Evolutionary conservation across 2,797 vertebrate species (phyloP).

Genomic region (Sylvilagus floridanus): DNA sequence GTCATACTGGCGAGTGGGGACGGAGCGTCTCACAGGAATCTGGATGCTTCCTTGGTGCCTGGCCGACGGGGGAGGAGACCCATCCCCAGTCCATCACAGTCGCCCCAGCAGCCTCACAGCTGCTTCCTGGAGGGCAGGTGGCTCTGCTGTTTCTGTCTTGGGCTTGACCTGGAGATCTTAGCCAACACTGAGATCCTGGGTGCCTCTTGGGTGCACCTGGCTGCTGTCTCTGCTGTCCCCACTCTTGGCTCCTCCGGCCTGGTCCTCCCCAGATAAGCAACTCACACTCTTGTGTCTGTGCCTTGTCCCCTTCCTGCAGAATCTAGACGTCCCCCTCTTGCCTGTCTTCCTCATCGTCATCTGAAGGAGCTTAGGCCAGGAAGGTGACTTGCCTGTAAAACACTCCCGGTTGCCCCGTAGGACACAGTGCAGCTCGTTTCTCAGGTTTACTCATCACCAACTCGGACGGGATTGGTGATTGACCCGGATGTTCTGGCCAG

Average conservation of each 20-base stretch:
- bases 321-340: neutral
- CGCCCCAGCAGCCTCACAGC: neutral
- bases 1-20: conserved; percentile 19
- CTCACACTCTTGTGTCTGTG: neutral
- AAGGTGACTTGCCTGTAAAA: neutral
- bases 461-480: neutral
- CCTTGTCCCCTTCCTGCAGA: neutral
- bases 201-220: neutral
- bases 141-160: neutral
- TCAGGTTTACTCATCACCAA: neutral
- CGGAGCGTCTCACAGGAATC: neutral
- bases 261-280: neutral
- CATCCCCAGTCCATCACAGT: neutral
- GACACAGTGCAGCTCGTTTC: neutral
- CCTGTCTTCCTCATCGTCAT: neutral
- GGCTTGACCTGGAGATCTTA: neutral
- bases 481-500: neutral
- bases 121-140: neutral
- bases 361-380: neutral
- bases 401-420: neutral
- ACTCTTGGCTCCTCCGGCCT: neutral
- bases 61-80: neutral
- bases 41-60: neutral
- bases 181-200: neutral
- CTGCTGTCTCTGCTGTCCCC: neutral